Base-by-base conservation (phyloP, 1,140 invertebrate species). In the Drosophila grimshawi region DNA sequence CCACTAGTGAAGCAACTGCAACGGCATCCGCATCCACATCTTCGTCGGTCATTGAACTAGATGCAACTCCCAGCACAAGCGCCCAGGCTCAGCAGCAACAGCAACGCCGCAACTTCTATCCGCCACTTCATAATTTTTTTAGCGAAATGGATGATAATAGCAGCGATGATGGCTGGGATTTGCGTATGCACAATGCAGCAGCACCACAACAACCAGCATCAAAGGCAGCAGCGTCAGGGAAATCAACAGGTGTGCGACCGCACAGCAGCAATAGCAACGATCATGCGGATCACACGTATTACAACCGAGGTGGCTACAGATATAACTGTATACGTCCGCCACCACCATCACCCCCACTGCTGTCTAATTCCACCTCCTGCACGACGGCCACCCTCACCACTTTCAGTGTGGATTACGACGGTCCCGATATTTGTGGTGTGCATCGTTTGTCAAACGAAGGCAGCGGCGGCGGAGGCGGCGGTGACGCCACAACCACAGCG, bases 111-210 rank as follows among this genome's bases (percentile, higher is more conserved):
- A 11, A 56, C 43, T 30, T 4, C 2, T 76, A 66, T 61, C 39
- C 43, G 5, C 43, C 19, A 2, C 30, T 51, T 4, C 55, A 56
- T 4, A 48, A 56, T n/a, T 43, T 30, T 27, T 4, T 29, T 27
- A 30, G n/a, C n/a, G 80, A 85, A 2, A 46, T 72, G 41, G 85
- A 89, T 0, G 74, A 76, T 27, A 71, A 89, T 19, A 81, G 83
- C 48, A 89, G 85, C 43, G 83, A 83, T 29, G 83, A 89, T 73
- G 85, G 83, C 33, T 88, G 83, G 83, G 80, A 89, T 35, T 39
- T 89, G 37, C 80, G 85, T 5, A 80, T 72, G 46, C 83, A 73
- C 19, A 81, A 86, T 67, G 41, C 64, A 5, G 63, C 75, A 2
- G 41, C 63, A 4, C 29, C 56, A 3, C 11, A 30, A 37, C 43